Evolutionary conservation across 2,888 invertebrate species (phyloP).

Genomic region (Sceliomorpha sp.): DNA sequence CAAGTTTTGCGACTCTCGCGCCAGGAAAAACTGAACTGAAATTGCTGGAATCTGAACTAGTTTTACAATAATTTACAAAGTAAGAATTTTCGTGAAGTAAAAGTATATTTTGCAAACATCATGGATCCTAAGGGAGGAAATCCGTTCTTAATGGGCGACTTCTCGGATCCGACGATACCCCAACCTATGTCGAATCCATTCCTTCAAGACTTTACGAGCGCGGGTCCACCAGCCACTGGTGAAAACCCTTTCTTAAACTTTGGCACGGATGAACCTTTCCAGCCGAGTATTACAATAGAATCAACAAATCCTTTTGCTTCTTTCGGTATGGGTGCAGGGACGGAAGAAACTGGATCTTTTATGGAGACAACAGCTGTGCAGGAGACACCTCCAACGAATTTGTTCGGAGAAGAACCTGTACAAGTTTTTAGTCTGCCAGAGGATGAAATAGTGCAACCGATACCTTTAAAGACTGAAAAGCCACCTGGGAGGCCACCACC

Average conservation of each 20-base stretch:
- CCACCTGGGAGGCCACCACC: constrained; percentile 75
- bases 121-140: constrained; percentile 86
- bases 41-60: constrained; percentile 88
- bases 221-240: constrained; percentile 75
- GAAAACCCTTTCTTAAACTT: constrained; percentile 76
- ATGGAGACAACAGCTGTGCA: constrained; percentile 42
- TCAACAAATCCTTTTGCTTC: constrained; percentile 79
- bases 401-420: constrained; percentile 51
- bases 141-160: constrained; percentile 90
- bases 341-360: constrained; percentile 31
- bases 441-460: constrained; percentile 34
- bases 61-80: constrained; percentile 62
- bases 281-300: constrained; percentile 62
- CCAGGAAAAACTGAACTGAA: constrained; percentile 90
- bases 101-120: constrained; percentile 61
- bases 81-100: constrained; percentile 11
- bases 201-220: constrained; percentile 80
- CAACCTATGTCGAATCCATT: constrained; percentile 85
- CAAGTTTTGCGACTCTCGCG: constrained; percentile 87
- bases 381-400: constrained; percentile 28
- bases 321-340: constrained; percentile 66
- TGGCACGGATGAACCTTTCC: constrained; percentile 64
- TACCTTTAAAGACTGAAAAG: constrained; percentile 32
- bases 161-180: constrained; percentile 83
- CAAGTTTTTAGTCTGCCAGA: constrained; percentile 30